Base-by-base conservation (phyloP, 1,140 invertebrate species). In the Sinella curviseta region DNA sequence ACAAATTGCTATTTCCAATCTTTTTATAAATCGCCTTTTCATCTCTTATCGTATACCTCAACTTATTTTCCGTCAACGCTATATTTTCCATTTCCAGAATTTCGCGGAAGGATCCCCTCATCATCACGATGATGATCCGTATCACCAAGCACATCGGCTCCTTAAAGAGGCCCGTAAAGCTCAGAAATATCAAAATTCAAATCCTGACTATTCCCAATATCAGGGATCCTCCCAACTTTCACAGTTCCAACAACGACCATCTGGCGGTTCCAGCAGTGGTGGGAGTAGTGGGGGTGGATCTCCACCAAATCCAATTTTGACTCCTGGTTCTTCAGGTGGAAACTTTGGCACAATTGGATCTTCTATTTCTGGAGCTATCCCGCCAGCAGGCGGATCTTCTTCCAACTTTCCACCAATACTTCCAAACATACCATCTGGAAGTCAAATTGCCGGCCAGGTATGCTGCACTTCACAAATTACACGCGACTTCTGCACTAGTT, bases 351-450 rank as follows among this genome's bases (percentile, higher is more conserved):
- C 16, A 4, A 26, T 70, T 31, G 26, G 28, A 30, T 31, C 28
- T 33, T 3, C 24, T 24, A 30, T 70, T 70, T 24, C 65, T 70
- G 65, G 8, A 31, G n/a, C n/a, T n/a, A n/a, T n/a, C n/a, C n/a
- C n/a, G n/a, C n/a, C n/a, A n/a, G n/a, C n/a, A n/a, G 65, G 3
- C 31, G 65, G 65, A 4, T 8, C 26, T 4, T 70, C 65, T 12
- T 70, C 65, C 26, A 70, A 70, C n/a, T 70, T 17, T 70, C 65
- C 65, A 31, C 31, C 65, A 14, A 70, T 30, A 4, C 30, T 70
- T 33, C 65, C 65, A 70, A 70, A 30, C 31, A 30, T 70, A 31
- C 65, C 55, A n/a, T 60, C 65, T 14, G 65, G 65, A 31, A 70
- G 55, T 60, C 14, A 70, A 12, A 33, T 70, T 33, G 28, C 14